Base-by-base conservation (phyloP, 2,113 vertebrate species). In the Prochilodus magdalenae region DNA sequence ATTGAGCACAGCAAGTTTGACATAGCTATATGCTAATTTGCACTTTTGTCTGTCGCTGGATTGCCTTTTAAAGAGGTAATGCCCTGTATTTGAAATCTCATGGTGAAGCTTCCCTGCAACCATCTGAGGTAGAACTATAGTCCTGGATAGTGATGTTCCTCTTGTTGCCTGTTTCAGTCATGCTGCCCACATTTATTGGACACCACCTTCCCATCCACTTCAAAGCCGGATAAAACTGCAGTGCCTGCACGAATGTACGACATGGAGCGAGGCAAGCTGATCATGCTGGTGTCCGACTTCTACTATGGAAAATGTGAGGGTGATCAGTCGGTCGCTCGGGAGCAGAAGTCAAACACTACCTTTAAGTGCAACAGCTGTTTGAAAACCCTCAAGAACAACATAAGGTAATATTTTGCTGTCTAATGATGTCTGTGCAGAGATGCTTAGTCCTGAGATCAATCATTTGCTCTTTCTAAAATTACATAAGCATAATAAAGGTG, bases 301-400 rank as follows among this genome's bases (percentile, higher is more conserved):
- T 99, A 99, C 90, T 99, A 99, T 24, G 98, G 98, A 24, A 94
- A 92, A 57, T 93, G 95, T 83, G 95, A 97, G 87, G 98, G 98
- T 74, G 96, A 98, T 57, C 36, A 76, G 53, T 88, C 90, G 57
- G 90, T 89, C 51, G 89, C 88, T 0, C 92, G 94, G 60, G 91
- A 92, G 29, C 93, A 93, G 89, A 98, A 96, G 92, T 95, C 96
- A 71, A 94, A 95, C 57, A 95, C 91, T 0, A 97, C 97, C 0
- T 99, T 98, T 89, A 99, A 96, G 89, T 99, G 97, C 91, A 96
- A 96, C 92, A 99, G 97, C 92, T 99, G 98, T 89, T 93, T 96
- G 77, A 99, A 99, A 91, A 90, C 98, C 87, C 97, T 99, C 75
- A 99, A 98, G 91, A 99, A 97, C 93, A 99, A 99, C 72, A 96